Conservation (phyloP, 2,797 vertebrate species). For the Chelmon rostratus region DNA sequence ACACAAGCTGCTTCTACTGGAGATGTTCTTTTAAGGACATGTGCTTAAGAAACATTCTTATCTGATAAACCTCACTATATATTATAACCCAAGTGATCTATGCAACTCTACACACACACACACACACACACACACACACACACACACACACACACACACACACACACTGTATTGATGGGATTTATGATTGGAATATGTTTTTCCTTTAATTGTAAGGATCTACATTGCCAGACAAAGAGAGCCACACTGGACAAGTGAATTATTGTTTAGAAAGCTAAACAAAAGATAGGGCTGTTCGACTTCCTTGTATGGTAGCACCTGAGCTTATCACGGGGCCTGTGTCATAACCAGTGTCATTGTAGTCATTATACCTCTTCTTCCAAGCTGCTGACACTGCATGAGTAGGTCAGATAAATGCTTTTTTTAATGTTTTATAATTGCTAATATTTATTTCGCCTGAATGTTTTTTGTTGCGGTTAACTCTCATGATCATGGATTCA, state of each 20-base stretch:
- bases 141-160: too few species aligned
- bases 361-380: slow-evolving; percentile 27
- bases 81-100: background rate
- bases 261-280: slow-evolving; percentile 20
- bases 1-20: background rate
- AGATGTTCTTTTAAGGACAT: slow-evolving; percentile 3
- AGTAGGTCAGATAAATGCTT: background rate
- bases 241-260: slow-evolving; percentile 5
- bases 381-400: background rate
- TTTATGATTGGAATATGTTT: slow-evolving; percentile 10
- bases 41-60: background rate
- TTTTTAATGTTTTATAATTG: background rate
- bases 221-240: slow-evolving; percentile 10
- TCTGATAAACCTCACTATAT: slow-evolving; percentile 3
- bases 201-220: slow-evolving; percentile 20
- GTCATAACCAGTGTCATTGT: slow-evolving; percentile 36
- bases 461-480: background rate
- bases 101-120: background rate
- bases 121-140: too few species aligned
- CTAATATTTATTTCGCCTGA: slow-evolving; percentile 8
- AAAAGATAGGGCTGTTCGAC: slow-evolving; percentile 25
- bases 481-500: background rate
- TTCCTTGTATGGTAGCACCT: slow-evolving; percentile 42
- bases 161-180: background rate
- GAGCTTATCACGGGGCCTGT: slow-evolving; percentile 26